Evolutionary conservation across 2,888 invertebrate species (phyloP).

Genomic region (Rhagonycha fulva): DNA sequence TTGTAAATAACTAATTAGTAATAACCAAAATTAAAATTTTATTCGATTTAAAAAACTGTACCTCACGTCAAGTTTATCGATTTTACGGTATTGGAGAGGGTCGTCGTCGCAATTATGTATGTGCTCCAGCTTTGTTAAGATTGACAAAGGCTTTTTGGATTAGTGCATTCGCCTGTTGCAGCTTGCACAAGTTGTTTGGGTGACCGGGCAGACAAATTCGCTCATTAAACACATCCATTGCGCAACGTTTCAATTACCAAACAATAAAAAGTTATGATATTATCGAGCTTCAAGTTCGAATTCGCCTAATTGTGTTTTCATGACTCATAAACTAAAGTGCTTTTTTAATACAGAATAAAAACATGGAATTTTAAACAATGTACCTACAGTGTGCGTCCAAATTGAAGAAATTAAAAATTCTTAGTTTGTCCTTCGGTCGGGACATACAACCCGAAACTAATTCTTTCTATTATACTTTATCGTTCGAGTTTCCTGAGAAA

Average conservation of each 20-base stretch:
- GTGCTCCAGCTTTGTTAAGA: not conserved
- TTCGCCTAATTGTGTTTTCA: not conserved
- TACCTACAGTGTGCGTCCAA: no score
- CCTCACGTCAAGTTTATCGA: not conserved
- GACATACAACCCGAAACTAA: no score
- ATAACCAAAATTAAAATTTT: not conserved
- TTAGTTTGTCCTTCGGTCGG: no score
- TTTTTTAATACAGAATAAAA: not conserved
- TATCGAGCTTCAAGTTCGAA: not conserved
- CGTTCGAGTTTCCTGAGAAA: no score
- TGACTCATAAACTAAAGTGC: not conserved
- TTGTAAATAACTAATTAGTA: not conserved
- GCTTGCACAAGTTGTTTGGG: not conserved
- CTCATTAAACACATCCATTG: not conserved
- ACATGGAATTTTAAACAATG: not conserved
- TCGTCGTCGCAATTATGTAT: not conserved
- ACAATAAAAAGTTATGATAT: not conserved
- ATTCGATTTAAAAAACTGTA: not conserved
- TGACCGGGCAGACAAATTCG: not conserved
- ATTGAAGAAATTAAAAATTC: no score
- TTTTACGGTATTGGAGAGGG: not conserved
- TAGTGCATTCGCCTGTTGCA: not conserved
- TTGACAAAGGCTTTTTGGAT: not conserved
- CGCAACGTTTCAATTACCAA: not conserved
- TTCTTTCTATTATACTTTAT: no score